Conservation (phyloP, 2,888 invertebrate species). For the Serripes groenlandicus region DNA sequence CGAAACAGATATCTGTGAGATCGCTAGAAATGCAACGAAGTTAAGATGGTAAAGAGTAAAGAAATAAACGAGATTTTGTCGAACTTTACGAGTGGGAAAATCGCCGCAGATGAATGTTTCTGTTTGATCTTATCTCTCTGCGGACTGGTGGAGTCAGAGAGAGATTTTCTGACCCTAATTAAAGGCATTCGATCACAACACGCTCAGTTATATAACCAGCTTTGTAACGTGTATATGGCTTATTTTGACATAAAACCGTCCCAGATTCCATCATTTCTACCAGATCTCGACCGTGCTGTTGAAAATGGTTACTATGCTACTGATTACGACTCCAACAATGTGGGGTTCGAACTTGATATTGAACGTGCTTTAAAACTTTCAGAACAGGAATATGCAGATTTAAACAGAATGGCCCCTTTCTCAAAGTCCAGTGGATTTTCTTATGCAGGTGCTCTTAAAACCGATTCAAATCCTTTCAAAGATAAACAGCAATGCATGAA, state of each 20-base stretch:
- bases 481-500: background rate
- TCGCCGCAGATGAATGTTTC: constrained; percentile 72
- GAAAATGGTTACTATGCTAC: constrained; percentile 69
- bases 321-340: constrained; percentile 35
- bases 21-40: background rate
- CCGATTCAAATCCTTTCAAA: background rate
- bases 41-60: background rate
- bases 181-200: constrained; percentile 19
- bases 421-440: background rate
- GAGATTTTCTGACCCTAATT: constrained; percentile 51
- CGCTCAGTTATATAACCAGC: constrained; percentile 51
- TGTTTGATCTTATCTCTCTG: constrained; percentile 68
- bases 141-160: constrained; percentile 62
- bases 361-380: constrained; percentile 67
- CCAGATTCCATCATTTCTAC: constrained; percentile 29
- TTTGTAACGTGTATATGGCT: constrained; percentile 52
- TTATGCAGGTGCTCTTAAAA: background rate
- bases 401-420: background rate
- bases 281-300: constrained; percentile 62
- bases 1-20: background rate
- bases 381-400: constrained; percentile 11
- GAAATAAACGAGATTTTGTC: constrained; percentile 37
- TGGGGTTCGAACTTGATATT: constrained; percentile 68
- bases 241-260: constrained; percentile 60
- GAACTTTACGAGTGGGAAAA: constrained; percentile 34